Evolutionary conservation across 2,888 invertebrate species (phyloP).

Genomic region (Epistrophe eligans): DNA sequence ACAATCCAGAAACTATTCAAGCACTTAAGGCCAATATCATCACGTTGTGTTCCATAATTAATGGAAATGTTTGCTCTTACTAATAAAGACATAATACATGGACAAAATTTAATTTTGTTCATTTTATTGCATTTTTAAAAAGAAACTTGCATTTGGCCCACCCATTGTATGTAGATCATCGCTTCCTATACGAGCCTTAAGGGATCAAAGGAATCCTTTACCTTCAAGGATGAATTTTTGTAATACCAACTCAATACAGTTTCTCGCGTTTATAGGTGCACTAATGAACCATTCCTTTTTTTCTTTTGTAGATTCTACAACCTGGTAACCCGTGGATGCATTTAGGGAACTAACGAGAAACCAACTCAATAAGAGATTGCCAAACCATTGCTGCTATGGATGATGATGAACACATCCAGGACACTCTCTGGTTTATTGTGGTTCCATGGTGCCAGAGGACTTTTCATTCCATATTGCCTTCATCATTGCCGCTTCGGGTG

Average conservation of each 20-base stretch:
- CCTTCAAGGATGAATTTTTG: too few relatives aligned
- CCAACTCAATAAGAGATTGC: not conserved
- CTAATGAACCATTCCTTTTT: not conserved
- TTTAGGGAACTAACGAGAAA: not conserved
- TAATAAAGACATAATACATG: too few relatives aligned
- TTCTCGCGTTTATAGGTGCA: not conserved
- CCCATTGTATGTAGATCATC: too few relatives aligned
- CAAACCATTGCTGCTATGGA: not conserved
- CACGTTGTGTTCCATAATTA: too few relatives aligned
- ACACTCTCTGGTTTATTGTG: not conserved
- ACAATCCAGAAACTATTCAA: too few relatives aligned
- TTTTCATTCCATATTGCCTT: constrained; percentile 30
- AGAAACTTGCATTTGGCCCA: too few relatives aligned
- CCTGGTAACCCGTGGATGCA: not conserved
- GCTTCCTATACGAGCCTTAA: too few relatives aligned
- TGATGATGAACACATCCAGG: constrained; percentile 5
- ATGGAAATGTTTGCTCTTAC: too few relatives aligned
- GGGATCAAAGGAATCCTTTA: too few relatives aligned
- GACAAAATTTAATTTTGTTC: too few relatives aligned
- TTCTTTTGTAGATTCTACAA: not conserved
- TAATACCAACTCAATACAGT: not conserved
- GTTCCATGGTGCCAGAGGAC: not conserved
- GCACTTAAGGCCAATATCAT: too few relatives aligned
- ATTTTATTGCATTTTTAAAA: too few relatives aligned
- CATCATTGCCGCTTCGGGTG: constrained; percentile 29